Base-by-base conservation (phyloP, 2,888 invertebrate genomes). In the Leuctra nigra region DNA sequence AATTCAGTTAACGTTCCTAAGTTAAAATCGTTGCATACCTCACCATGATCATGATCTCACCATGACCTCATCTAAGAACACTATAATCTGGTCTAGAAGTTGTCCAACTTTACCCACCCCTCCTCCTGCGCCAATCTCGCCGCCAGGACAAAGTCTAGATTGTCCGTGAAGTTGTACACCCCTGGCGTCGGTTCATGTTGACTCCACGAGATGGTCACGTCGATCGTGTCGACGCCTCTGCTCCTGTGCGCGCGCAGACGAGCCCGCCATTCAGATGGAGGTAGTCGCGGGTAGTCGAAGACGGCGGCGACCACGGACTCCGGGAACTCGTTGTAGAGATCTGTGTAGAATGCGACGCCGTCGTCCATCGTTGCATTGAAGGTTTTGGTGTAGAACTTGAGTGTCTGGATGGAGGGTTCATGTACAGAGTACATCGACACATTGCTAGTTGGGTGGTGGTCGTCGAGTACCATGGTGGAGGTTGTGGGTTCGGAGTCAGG, bases 231-330 rank as follows among this genome's bases (percentile, higher is more conserved):
- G 11, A 50, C 13, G 13, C 50, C 50, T 9, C 35, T 14, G 7
- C 9, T n/a, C 35, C 20, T 29, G 20, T 35, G 16, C 22, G 23
- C 13, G 35, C 4, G 7, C 9, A 50, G 16, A 18, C 50, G 50
- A 18, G 33, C 33, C 4, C 35, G 7, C 50, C 50, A 50, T 13
- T 50, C 6, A 7, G 33, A 16, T 35, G 20, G 18, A 4, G 50
- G 50, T 29, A 50, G 18, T 1, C 50, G 50, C 20, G 13, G 35
- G 50, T 50, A 50, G n/a, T n/a, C n/a, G n/a, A n/a, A n/a, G n/a
- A n/a, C n/a, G n/a, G n/a, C n/a, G n/a, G n/a, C n/a, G n/a, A n/a
- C n/a, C n/a, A n/a, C n/a, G n/a, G n/a, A n/a, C n/a, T n/a, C n/a
- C n/a, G n/a, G n/a, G n/a, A n/a, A n/a, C n/a, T n/a, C n/a, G n/a